Percentiles rank a stretch among this genome's conserved stretches.
phyloP scores from a whole-genome alignment of 2,113 vertebrate species.

The Miniopterus natalensis region DNA sequence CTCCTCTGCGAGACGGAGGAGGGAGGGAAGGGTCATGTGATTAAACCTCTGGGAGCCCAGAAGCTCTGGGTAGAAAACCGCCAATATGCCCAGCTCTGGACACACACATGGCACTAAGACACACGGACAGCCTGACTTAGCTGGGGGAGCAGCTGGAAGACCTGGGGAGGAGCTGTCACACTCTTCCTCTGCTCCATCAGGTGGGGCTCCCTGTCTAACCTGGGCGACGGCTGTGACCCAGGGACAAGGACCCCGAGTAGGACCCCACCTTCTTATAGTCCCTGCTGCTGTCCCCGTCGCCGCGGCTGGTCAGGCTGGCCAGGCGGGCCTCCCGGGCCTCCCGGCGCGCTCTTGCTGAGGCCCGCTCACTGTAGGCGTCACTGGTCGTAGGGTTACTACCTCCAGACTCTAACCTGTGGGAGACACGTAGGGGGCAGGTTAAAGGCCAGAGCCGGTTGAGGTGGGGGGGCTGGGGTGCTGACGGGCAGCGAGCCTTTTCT shows the following conservation, averaged over 20 bases:
- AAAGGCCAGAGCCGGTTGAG: background rate
- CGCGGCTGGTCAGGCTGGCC: constrained; percentile 89
- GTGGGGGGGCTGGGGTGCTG: too few species aligned
- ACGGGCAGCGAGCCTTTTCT: background rate
- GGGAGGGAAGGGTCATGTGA: too few species aligned
- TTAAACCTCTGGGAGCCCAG: too few species aligned
- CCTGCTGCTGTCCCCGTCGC: constrained; percentile 91
- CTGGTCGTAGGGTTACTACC: constrained; percentile 82
- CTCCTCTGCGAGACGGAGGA: background rate
- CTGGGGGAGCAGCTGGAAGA: background rate
- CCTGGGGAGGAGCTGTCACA: background rate
- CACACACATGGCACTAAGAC: background rate
- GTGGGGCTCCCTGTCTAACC: background rate
- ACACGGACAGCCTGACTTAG: background rate
- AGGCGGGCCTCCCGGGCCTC: constrained; percentile 93
- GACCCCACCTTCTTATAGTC: constrained; percentile 95
- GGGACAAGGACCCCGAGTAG: background rate
- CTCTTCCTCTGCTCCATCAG: background rate
- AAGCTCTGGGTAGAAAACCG: too few species aligned
- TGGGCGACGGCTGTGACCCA: background rate
- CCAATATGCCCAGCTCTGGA: background rate
- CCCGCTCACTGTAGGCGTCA: constrained; percentile 90
- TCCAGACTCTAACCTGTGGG: constrained; percentile 91
- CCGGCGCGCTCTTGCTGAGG: constrained; percentile 91
- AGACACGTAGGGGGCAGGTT: background rate